These are phyloP conservation scores for Patiria miniata DNA, from an alignment of 35 echinoderm and acorn worm species.

Conservation along the genomic window DNA sequence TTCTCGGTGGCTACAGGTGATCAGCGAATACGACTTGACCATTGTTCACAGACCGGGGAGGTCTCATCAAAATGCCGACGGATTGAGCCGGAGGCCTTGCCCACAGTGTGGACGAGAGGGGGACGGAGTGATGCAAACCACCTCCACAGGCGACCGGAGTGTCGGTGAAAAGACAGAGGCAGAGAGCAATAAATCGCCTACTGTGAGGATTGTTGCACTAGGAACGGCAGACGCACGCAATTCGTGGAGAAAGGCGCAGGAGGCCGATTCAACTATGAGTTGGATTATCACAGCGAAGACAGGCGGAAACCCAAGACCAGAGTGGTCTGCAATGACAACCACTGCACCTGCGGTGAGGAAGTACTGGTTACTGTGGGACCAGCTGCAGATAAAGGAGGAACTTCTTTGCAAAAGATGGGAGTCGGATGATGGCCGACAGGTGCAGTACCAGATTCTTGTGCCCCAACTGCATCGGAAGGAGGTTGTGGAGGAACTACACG, in stretches of 20 bases:
- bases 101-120: not conserved
- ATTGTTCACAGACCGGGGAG: slow-evolving; percentile 46
- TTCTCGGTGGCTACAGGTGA: slow-evolving; percentile 57
- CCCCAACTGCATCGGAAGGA: not conserved
- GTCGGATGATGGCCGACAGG: too few species aligned
- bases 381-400: too few species aligned
- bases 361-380: too few species aligned
- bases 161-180: not conserved
- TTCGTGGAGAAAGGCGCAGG: not conserved
- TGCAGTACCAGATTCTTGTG: slow-evolving; percentile 21
- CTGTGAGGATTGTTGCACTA: too few species aligned
- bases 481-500: slow-evolving; percentile 27
- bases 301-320: too few species aligned
- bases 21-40: slow-evolving; percentile 53
- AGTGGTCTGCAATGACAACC: too few species aligned
- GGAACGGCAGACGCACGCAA: too few species aligned
- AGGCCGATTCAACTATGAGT: too few species aligned
- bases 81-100: not conserved
- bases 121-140: not conserved
- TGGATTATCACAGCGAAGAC: too few species aligned
- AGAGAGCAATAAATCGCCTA: too few species aligned
- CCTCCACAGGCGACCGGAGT: not conserved
- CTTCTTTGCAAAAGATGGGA: too few species aligned
- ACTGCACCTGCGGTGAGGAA: too few species aligned
- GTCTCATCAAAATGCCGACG: not conserved